A percentile compares a stretch with the other conserved stretches of the same genome.
These are phyloP conservation scores for Andricus grossulariae DNA, from an alignment of 1,140 invertebrate genomes.

Conservation along the genomic window DNA sequence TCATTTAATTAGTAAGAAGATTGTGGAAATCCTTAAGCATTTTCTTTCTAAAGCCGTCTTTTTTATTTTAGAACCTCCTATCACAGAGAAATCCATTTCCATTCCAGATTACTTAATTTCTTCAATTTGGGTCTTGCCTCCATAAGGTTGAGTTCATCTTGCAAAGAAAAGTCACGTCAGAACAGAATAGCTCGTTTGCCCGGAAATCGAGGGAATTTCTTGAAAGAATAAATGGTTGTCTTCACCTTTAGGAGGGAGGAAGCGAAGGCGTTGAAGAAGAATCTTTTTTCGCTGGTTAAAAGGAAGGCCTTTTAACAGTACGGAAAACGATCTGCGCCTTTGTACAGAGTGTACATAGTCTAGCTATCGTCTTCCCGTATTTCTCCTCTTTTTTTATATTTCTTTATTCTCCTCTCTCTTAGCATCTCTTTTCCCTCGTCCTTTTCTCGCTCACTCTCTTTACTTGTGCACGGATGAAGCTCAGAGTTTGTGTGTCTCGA, in stretches of 20 bases:
- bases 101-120: conserved; percentile 19
- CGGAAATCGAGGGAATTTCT: conserved; percentile 22
- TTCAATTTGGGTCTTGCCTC: conserved; percentile 11
- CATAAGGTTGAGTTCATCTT: conserved; percentile 9
- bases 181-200: conserved; percentile 13
- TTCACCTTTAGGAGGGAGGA: not conserved
- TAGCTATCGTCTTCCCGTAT: conserved; percentile 4
- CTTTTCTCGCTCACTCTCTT: not conserved
- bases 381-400: conserved; percentile 39
- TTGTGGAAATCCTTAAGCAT: not conserved
- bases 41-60: not conserved
- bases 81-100: not conserved
- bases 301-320: conserved; percentile 19
- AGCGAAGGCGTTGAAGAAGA: conserved; percentile 17
- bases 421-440: conserved; percentile 35
- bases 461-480: conserved; percentile 43
- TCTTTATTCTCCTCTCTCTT: conserved; percentile 53
- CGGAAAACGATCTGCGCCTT: conserved; percentile 22
- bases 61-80: not conserved
- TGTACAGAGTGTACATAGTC: conserved; percentile 27
- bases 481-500: conserved; percentile 15
- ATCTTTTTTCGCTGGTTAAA: conserved; percentile 19
- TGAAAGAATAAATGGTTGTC: conserved; percentile 26
- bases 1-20: not conserved
- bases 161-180: conserved; percentile 28